Percentiles rank a stretch among this genome's conserved stretches.
Conservation (phyloP, 2,113 vertebrate species). For the Sinocyclocheilus maitianheensis region DNA sequence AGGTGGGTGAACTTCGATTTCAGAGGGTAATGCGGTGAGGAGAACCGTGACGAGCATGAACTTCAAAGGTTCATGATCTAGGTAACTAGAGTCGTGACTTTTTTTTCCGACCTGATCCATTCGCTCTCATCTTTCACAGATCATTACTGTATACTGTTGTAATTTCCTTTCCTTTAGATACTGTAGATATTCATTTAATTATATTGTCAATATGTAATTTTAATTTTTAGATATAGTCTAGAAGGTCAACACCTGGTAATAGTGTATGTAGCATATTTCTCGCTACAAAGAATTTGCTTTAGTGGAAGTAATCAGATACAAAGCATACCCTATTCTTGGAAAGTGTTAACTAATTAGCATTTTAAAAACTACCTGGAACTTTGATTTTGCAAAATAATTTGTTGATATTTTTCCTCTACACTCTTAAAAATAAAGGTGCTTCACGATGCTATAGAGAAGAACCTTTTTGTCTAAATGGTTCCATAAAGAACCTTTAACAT, state of each 20-base stretch:
- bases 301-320: background rate
- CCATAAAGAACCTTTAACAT: too few species aligned
- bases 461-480: too few species aligned
- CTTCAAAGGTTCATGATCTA: constrained; percentile 11
- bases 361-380: background rate
- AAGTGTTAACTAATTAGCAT: background rate
- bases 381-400: background rate
- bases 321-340: background rate
- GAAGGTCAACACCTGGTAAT: background rate
- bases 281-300: background rate
- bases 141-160: background rate
- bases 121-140: background rate
- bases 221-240: background rate
- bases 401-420: background rate
- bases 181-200: too few species aligned
- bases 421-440: too few species aligned
- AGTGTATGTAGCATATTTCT: background rate
- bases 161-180: background rate
- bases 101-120: background rate
- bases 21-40: constrained; percentile 40
- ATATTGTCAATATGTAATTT: background rate
- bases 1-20: constrained; percentile 17
- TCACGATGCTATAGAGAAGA: too few species aligned
- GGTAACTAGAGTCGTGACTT: background rate
- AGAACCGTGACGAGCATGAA: background rate